Evolutionary conservation across 2,113 vertebrate species (phyloP), one percentile per base, ranked within the genome.

Genomic region (Pelusios castaneus): DNA sequence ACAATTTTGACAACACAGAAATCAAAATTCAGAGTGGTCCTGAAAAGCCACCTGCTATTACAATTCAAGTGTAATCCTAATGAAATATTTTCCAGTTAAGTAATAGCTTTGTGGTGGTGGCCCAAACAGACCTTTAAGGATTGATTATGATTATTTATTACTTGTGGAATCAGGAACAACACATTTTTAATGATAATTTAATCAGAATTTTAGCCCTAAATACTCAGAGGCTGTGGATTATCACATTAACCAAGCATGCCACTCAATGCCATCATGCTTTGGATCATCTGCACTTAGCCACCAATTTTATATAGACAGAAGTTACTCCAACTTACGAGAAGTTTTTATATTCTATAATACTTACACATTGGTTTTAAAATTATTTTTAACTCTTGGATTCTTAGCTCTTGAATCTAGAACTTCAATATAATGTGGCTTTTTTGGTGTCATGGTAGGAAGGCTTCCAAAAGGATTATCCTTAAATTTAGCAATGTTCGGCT

Each of bases 361-460:
- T 99, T 96, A 99, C 99, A 90, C 94, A 67, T 99, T 99, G 84
- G 98, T 97, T 97, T 98, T 99, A 96, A 99, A 99, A 96, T 97
- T 99, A 88, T 93, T 98, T 82, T 77, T 96, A 3, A 86, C 38
- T 58, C 98, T 58, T 78, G 98, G 97, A 51, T 97, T 98, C 54
- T 80, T 97, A 88, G 98, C 98, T 85, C 98, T 97, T 85, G 93
- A 97, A 95, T 99, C 98, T 45, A 99, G 89, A 80, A 99, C 97
- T 92, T 98, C 98, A 80, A 99, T 56, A 84, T 97, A 99, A 97
- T 99, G 98, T 51, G 98, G 97, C 84, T 97, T 98, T 95, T 96
- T 98, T 77, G 97, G 97, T 49, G 77, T 91, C 60, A 94, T 94
- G 51, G 91, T 91, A 82, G 79, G 27, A 45, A 56, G 54, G 24